Evolutionary conservation across 2,888 invertebrate genomes (phyloP).

Genomic region (Coleophora flavipennella): DNA sequence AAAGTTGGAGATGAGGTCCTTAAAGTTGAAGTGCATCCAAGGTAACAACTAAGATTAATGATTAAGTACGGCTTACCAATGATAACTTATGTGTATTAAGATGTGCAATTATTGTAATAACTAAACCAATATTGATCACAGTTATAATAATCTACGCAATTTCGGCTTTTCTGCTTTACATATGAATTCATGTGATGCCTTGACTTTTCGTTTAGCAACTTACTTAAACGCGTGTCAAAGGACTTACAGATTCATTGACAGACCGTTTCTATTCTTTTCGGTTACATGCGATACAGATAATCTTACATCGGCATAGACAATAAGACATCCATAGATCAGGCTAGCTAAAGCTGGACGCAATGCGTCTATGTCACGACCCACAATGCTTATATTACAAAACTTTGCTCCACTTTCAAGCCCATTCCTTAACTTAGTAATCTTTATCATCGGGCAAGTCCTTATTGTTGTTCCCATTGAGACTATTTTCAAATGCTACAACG

Average conservation of each 20-base stretch:
- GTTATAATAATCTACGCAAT: too few relatives aligned
- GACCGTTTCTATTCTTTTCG: neutral
- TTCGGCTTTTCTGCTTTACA: neutral
- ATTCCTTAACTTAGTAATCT: slow-evolving; percentile 1
- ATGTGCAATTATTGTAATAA: too few relatives aligned
- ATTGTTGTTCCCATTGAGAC: neutral
- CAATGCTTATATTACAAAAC: slow-evolving; percentile 10
- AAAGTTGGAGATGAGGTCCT: slow-evolving; percentile 84
- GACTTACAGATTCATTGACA: neutral
- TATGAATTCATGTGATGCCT: neutral
- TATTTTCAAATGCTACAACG: neutral
- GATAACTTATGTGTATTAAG: too few relatives aligned
- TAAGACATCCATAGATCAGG: slow-evolving; percentile 3
- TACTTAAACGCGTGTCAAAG: too few relatives aligned
- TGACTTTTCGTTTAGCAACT: too few relatives aligned
- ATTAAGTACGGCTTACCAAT: too few relatives aligned
- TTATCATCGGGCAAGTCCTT: neutral
- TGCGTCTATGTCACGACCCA: slow-evolving; percentile 12
- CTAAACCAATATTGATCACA: too few relatives aligned
- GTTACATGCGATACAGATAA: neutral
- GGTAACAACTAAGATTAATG: slow-evolving; percentile 37
- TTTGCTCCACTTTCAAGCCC: slow-evolving; percentile 9
- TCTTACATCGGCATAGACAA: slow-evolving; percentile 5
- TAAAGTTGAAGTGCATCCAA: slow-evolving; percentile 86
- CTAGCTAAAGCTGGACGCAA: slow-evolving; percentile 7